Evolutionary conservation across 2,797 vertebrate species (phyloP).

Genomic region (Leuciscus waleckii): DNA sequence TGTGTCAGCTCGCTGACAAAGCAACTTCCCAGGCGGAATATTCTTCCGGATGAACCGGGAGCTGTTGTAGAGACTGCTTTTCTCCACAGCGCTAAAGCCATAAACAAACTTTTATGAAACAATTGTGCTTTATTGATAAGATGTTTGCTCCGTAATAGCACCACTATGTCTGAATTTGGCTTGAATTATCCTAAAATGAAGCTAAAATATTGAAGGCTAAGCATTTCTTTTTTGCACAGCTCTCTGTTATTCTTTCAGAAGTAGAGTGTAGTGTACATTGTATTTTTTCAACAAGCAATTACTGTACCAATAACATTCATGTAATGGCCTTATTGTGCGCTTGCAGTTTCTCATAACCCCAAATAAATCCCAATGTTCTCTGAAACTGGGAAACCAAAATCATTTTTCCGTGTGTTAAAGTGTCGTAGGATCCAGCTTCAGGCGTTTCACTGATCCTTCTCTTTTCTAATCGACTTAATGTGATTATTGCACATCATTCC

Average conservation of each 20-base stretch:
- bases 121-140: constrained; percentile 28
- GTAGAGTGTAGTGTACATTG: not conserved
- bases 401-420: constrained; percentile 33
- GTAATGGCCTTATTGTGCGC: constrained; percentile 33
- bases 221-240: constrained; percentile 14
- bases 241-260: not conserved
- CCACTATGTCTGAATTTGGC: constrained; percentile 33
- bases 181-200: constrained; percentile 34
- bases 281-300: constrained; percentile 32
- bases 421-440: constrained; percentile 34
- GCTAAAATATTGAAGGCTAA: constrained; percentile 18
- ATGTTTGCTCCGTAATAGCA: constrained; percentile 25
- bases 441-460: constrained; percentile 15
- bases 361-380: constrained; percentile 43
- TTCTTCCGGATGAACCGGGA: not conserved
- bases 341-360: constrained; percentile 29
- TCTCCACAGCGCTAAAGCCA: constrained; percentile 8
- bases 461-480: constrained; percentile 1
- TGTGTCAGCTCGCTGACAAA: constrained; percentile 42
- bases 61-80: not conserved
- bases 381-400: constrained; percentile 16
- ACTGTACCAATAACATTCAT: constrained; percentile 35
- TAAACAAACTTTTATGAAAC: constrained; percentile 31
- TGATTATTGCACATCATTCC: not conserved
- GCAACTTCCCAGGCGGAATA: not conserved